A percentile compares a stretch with the other conserved stretches of the same genome.
phyloP scores from a whole-genome alignment of 2,888 invertebrate genomes.

The Chrysotoxum bicinctum region DNA sequence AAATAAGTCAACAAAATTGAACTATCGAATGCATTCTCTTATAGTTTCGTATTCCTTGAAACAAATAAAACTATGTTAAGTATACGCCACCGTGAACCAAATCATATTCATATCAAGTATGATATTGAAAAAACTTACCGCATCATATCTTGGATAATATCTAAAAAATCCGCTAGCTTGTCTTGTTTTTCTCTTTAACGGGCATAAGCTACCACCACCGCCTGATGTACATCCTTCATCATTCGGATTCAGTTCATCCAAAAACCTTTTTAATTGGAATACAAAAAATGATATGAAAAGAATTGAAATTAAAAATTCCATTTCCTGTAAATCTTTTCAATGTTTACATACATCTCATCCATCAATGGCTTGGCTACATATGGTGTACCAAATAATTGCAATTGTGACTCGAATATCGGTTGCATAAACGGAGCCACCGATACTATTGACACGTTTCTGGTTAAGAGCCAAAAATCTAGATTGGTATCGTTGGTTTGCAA shows the following conservation, averaged over 20 bases:
- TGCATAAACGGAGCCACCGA: slow-evolving; percentile 78
- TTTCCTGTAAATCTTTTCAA: not conserved
- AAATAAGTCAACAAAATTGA: no score
- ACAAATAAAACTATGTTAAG: not conserved
- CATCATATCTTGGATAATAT: slow-evolving; percentile 79
- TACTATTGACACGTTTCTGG: slow-evolving; percentile 79
- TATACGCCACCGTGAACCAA: slow-evolving; percentile 16
- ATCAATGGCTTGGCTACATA: slow-evolving; percentile 77
- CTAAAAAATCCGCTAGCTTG: slow-evolving; percentile 79
- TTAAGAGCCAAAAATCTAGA: slow-evolving; percentile 80
- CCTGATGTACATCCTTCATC: slow-evolving; percentile 71
- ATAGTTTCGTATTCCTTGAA: no score
- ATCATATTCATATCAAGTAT: not conserved
- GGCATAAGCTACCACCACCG: slow-evolving; percentile 74
- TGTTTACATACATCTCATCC: slow-evolving; percentile 76
- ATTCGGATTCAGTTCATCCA: slow-evolving; percentile 40
- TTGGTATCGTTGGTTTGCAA: slow-evolving; percentile 77
- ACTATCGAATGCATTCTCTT: no score
- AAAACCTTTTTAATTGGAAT: slow-evolving; percentile 33
- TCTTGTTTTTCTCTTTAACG: slow-evolving; percentile 77
- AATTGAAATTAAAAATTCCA: slow-evolving; percentile 5
- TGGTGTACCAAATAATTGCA: slow-evolving; percentile 76
- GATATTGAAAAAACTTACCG: slow-evolving; percentile 73
- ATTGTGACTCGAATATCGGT: slow-evolving; percentile 76
- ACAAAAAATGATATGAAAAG: not conserved